Conservation (phyloP, 1,140 invertebrate species). For the Gryon sp. region DNA sequence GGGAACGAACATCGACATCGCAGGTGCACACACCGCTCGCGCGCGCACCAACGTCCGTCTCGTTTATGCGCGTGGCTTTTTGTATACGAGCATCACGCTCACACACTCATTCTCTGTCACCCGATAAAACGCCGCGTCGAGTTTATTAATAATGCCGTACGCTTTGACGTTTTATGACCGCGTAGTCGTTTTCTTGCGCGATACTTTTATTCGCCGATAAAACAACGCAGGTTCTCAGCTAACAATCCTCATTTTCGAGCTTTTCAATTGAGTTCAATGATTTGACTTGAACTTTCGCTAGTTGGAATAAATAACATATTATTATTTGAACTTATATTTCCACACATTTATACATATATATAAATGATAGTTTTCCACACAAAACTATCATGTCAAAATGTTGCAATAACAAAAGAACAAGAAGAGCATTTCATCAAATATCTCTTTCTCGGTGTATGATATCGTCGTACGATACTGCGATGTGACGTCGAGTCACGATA, state of each 20-base stretch:
- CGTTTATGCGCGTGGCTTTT: background rate
- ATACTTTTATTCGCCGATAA: conserved; percentile 74
- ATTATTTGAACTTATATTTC: no score
- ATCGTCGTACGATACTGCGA: background rate
- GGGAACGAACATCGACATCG: conserved; percentile 15
- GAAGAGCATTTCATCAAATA: background rate
- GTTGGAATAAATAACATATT: no score
- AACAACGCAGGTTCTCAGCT: conserved; percentile 64
- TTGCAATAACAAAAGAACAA: background rate
- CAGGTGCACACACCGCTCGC: conserved; percentile 35
- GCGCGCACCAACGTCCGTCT: background rate
- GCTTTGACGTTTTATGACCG: conserved; percentile 72
- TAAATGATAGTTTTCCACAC: no score
- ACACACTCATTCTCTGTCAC: conserved; percentile 17
- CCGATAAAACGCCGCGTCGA: conserved; percentile 68
- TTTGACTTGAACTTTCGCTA: no score
- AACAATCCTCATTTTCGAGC: no score
- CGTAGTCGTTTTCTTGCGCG: conserved; percentile 73
- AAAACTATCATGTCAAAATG: no score
- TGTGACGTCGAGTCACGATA: conserved; percentile 28
- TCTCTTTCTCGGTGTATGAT: background rate
- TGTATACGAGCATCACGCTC: background rate
- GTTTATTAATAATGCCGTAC: conserved; percentile 76
- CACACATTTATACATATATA: no score
- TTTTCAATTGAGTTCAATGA: no score